A percentile compares a stretch with the other conserved stretches of the same genome.
Evolutionary conservation across 2,113 vertebrate genomes (phyloP).

Genomic region (Podilymbus podiceps): DNA sequence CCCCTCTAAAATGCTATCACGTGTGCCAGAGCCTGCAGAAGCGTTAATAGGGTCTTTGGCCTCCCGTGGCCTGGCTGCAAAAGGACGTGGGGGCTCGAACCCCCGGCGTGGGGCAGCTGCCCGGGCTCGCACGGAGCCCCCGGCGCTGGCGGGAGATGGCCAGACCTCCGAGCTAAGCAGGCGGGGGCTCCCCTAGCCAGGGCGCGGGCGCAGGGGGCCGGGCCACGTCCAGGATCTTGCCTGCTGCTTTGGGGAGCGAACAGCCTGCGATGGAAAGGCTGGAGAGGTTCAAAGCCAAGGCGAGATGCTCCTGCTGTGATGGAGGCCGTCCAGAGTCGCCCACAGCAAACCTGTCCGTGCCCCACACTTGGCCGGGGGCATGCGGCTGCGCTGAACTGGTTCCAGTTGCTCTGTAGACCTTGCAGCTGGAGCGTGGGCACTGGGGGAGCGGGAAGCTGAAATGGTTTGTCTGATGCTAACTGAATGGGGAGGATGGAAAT

Average conservation of each 20-base stretch:
- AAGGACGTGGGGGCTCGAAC: not conserved
- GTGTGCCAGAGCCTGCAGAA: not conserved
- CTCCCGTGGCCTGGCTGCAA: not conserved
- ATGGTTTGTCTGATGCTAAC: not conserved
- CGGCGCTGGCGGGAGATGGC: not conserved
- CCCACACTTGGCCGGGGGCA: not conserved
- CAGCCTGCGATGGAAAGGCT: not conserved
- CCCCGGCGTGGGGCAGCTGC: accelerated
- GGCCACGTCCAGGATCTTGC: accelerated
- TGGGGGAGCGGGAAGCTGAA: not conserved
- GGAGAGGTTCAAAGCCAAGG: not conserved
- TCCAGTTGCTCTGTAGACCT: not conserved
- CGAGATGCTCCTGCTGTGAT: accelerated
- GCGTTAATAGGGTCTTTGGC: slow-evolving; percentile 60
- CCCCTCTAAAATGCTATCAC: not conserved
- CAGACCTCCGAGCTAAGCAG: not conserved
- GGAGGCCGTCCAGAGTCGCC: not conserved
- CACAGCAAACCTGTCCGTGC: not conserved
- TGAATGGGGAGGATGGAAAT: not conserved
- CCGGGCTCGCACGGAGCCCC: not conserved
- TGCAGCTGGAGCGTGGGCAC: not conserved
- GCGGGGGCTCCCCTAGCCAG: accelerated
- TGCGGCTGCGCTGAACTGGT: accelerated
- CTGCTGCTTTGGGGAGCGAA: not conserved
- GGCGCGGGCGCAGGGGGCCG: accelerated